Base-by-base conservation (phyloP, 2,888 invertebrate genomes). In the Molorchus minor region DNA sequence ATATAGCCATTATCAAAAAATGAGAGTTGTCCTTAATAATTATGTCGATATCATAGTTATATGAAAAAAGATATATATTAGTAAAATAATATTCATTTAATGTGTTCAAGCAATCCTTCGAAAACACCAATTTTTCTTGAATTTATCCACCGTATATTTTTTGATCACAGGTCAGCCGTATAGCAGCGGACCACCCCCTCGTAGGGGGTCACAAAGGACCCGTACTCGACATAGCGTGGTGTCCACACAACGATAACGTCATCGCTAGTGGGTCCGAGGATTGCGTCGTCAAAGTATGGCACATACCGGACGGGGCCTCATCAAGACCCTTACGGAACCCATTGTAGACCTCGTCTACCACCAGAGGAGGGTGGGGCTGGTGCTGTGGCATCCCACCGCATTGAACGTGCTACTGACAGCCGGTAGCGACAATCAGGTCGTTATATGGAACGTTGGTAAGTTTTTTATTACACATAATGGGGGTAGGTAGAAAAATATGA, bases 261-360 rank as follows among this genome's bases (percentile, higher is more conserved):
- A 97, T 98, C 74, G 98, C 98, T 45, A 96, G 96, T 52, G 95
- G 95, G 52, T 97, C 97, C 0, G 98, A 98, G 80, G 98, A 98
- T 82, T 94, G 95, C 78, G 94, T 96, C 7, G 96, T 97, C 46
- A 96, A 96, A 86, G 88, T 97, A 56, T 97, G 97, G 97, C 94
- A 96, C 82, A 93, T 97, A 76, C 96, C 96, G 0, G 95, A 96
- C 75, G 88, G 91, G 96, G 96, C 5, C 86, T 96, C 47, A 89
- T 91, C 19, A 88, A 93, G 72, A 96, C 95, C 30, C 85, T 97
- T 59, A 94, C 95, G 1, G 96, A 97, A 71, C 94, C 96, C 35
- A 90, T 96, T 56, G 95, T 96, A 45, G 96, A 97, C 81, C 84
- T 98, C 70, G 88, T 94, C 69, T 92, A 92, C 77, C 98, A 98